phyloP scores from a whole-genome alignment of 2,113 vertebrate species.

The Pionites leucogaster region DNA sequence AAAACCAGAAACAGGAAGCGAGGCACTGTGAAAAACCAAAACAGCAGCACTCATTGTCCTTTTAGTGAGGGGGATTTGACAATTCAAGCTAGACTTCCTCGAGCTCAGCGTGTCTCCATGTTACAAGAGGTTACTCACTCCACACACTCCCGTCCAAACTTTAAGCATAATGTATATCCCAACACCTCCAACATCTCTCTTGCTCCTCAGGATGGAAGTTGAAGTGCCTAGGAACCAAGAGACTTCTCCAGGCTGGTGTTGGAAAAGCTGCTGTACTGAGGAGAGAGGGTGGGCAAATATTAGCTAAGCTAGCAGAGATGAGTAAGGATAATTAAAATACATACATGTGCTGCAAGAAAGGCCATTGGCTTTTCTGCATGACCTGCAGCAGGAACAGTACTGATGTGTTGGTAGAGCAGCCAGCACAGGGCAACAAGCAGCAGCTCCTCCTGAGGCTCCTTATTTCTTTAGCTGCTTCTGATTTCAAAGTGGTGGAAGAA shows the following conservation, averaged over 20 bases:
- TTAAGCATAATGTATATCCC: neutral
- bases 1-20: neutral
- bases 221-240: neutral
- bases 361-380: neutral
- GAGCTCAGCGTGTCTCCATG: accelerated
- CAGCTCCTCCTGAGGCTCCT: neutral
- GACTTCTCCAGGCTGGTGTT: neutral
- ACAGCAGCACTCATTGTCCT: neutral
- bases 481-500: constrained; percentile 2
- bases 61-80: neutral
- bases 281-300: neutral
- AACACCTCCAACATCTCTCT: neutral
- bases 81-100: neutral
- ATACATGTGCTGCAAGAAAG: neutral
- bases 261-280: neutral
- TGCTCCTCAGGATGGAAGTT: neutral
- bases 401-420: neutral
- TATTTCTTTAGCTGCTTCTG: neutral
- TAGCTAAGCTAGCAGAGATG: neutral
- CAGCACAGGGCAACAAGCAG: neutral
- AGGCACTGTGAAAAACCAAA: neutral
- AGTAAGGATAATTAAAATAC: neutral
- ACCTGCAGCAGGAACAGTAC: neutral
- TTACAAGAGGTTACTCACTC: neutral
- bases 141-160: neutral